Conservation (phyloP, 2,797 vertebrate genomes). For the Coracias cyanogaster region DNA sequence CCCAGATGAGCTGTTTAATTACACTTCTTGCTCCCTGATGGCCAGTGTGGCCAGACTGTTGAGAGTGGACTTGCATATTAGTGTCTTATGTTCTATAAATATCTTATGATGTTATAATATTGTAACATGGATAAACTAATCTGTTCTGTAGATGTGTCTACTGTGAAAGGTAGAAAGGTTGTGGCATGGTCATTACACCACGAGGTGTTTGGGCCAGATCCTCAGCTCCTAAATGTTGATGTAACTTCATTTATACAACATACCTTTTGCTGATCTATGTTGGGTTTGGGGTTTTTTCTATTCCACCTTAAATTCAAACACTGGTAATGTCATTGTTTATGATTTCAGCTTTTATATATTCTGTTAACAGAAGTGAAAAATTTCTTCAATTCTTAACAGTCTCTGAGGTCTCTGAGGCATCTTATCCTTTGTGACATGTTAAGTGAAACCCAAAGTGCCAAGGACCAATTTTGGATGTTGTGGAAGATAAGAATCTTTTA, state of each 20-base stretch:
- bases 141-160: neutral
- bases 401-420: neutral
- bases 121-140: neutral
- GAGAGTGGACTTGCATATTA: neutral
- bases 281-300: neutral
- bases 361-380: neutral
- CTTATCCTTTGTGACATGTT: neutral
- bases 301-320: neutral
- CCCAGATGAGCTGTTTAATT: slow-evolving; percentile 13
- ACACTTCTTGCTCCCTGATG: neutral
- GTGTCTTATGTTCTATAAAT: slow-evolving; percentile 8
- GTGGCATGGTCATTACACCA: neutral
- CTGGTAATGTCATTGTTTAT: neutral
- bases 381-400: neutral
- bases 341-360: neutral
- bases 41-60: neutral
- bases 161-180: neutral
- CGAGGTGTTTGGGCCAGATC: neutral
- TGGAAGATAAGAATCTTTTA: neutral
- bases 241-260: neutral
- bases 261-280: neutral
- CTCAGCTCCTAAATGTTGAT: neutral
- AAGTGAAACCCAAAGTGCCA: neutral
- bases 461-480: neutral
- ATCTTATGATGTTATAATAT: neutral